Evolutionary conservation across 2,797 vertebrate species (phyloP).

Genomic region (Spinibarbus caldwelli): DNA sequence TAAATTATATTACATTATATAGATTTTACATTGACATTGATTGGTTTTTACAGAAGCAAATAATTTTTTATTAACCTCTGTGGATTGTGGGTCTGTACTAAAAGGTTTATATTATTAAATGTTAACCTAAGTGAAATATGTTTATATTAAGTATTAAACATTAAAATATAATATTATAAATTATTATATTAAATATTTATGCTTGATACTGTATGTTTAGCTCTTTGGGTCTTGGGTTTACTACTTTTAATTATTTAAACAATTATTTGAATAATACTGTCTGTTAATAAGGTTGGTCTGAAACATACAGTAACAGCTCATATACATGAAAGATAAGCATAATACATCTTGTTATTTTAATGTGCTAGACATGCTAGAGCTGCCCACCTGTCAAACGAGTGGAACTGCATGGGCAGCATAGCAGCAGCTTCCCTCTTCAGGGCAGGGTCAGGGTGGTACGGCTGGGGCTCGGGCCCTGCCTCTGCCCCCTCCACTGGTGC

Average conservation of each 20-base stretch:
- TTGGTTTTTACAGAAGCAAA: not conserved
- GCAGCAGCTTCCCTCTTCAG: slow-evolving; percentile 92
- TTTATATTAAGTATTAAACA: not conserved
- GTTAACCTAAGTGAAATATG: not conserved
- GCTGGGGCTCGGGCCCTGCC: slow-evolving; percentile 87
- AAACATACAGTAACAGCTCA: not conserved
- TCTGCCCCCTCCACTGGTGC: slow-evolving; percentile 92
- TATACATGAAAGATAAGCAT: not conserved
- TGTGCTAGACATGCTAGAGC: too few relatives aligned
- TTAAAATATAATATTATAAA: not conserved
- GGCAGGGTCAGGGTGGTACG: slow-evolving; percentile 90
- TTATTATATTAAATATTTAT: not conserved
- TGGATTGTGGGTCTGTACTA: not conserved
- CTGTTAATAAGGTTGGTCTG: not conserved
- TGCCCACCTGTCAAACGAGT: slow-evolving; percentile 44
- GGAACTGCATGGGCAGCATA: slow-evolving; percentile 89
- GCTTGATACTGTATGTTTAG: not conserved
- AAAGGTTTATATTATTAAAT: not conserved
- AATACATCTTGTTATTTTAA: too few relatives aligned
- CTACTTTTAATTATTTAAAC: not conserved
- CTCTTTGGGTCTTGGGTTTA: not conserved
- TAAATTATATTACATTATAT: not conserved
- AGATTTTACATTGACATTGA: not conserved
- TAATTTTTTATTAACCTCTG: not conserved
- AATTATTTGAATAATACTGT: not conserved